phyloP scores from a whole-genome alignment of 2,113 vertebrate genomes.

The Platichthys stellatus region DNA sequence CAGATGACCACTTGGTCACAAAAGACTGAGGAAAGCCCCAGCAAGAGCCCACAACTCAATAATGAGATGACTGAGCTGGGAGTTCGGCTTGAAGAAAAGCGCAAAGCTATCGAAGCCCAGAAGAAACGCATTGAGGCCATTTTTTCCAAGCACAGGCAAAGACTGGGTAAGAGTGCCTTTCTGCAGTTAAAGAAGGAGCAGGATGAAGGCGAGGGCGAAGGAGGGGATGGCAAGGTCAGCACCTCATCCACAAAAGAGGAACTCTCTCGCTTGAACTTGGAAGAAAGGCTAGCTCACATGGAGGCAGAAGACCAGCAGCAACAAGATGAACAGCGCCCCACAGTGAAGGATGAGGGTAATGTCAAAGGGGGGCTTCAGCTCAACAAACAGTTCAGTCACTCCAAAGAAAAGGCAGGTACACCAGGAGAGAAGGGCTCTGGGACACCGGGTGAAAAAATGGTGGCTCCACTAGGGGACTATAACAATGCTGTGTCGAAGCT shows the following conservation, averaged over 20 bases:
- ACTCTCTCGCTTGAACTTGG: slow-evolving; percentile 66
- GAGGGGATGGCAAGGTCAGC: slow-evolving; percentile 44
- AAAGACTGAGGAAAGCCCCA: slow-evolving; percentile 83
- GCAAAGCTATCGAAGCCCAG: slow-evolving; percentile 93
- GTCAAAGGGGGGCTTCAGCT: slow-evolving; percentile 31
- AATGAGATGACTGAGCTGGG: slow-evolving; percentile 90
- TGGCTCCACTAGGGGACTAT: slow-evolving; percentile 87
- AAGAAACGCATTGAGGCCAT: slow-evolving; percentile 95
- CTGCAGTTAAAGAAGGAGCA: slow-evolving; percentile 87
- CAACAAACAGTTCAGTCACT: slow-evolving; percentile 74
- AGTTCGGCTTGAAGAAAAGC: slow-evolving; percentile 89
- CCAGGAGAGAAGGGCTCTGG: slow-evolving; percentile 68
- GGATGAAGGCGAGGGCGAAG: slow-evolving; percentile 56
- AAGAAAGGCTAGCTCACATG: slow-evolving; percentile 78
- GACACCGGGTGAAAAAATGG: slow-evolving; percentile 56
- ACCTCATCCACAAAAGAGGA: slow-evolving; percentile 73
- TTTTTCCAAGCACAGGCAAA: slow-evolving; percentile 92
- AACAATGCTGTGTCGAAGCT: slow-evolving; percentile 91
- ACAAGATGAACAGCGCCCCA: slow-evolving; percentile 49
- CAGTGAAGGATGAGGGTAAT: slow-evolving; percentile 37
- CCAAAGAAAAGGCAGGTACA: slow-evolving; percentile 74
- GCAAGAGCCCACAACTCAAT: slow-evolving; percentile 84
- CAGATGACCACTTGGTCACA: slow-evolving; percentile 75
- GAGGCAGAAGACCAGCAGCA: slow-evolving; percentile 78
- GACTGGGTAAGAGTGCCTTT: slow-evolving; percentile 90